These are phyloP conservation scores for Philaethria dido DNA, from an alignment of 2,888 invertebrate species.

Conservation along the genomic window DNA sequence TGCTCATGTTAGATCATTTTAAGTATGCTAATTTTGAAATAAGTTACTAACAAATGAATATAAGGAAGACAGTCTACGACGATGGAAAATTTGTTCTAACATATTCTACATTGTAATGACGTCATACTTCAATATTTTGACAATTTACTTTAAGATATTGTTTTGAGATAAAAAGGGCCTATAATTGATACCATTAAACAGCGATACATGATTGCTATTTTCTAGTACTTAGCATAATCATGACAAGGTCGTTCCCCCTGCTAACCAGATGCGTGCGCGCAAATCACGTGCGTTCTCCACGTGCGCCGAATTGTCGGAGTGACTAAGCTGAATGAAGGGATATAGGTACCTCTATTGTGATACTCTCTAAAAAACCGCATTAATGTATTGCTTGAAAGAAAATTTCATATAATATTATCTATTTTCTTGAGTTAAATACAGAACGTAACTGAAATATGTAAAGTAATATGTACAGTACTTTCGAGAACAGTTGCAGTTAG, in stretches of 20 bases:
- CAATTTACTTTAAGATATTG: not conserved
- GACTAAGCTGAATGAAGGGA: conserved; percentile 13
- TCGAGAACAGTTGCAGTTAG: not conserved
- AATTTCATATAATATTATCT: not conserved
- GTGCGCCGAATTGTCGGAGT: conserved; percentile 38
- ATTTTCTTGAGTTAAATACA: not conserved
- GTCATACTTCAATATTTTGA: not conserved
- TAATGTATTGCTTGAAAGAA: not conserved
- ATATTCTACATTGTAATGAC: not conserved
- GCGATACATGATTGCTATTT: conserved; percentile 7
- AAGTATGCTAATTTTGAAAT: no score
- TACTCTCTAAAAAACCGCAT: not conserved
- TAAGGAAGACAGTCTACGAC: no score
- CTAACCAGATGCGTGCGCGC: conserved; percentile 40
- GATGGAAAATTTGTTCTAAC: no score
- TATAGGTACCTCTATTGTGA: not conserved
- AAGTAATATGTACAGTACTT: not conserved
- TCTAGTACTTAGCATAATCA: conserved; percentile 21
- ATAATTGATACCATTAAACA: not conserved
- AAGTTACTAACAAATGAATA: no score
- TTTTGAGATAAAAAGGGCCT: not conserved
- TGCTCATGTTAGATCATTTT: no score
- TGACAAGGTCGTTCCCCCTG: conserved; percentile 35
- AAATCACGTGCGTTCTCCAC: conserved; percentile 42
- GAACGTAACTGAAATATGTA: not conserved